These are phyloP conservation scores for Chrosomus eos DNA, from an alignment of 2,797 vertebrate genomes.

Conservation along the genomic window DNA sequence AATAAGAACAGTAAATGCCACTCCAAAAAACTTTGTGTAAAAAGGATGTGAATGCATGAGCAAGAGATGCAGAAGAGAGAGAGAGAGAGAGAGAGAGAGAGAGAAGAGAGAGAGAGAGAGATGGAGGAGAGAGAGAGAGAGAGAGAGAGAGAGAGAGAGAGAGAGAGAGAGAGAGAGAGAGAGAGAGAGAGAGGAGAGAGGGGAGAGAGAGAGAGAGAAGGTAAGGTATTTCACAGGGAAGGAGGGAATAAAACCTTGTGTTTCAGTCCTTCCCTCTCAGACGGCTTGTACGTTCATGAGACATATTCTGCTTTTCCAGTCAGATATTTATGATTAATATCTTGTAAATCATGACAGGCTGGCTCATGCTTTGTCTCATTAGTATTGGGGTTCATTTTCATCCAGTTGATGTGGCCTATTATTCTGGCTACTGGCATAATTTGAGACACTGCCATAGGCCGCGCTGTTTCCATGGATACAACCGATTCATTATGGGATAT, in stretches of 20 bases:
- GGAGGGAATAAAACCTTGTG: conserved; percentile 39
- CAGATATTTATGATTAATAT: background rate
- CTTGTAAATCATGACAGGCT: conserved; percentile 59
- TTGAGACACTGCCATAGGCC: conserved; percentile 85
- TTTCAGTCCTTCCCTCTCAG: conserved; percentile 18
- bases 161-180: no score
- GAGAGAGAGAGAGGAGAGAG: conserved; percentile 49
- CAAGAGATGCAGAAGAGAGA: conserved; percentile 65
- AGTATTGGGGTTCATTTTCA: conserved; percentile 61
- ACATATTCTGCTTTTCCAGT: background rate
- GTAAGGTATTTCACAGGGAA: conserved; percentile 43
- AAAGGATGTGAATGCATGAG: conserved; percentile 30
- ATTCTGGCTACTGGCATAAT: conserved; percentile 75
- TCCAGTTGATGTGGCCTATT: conserved; percentile 69
- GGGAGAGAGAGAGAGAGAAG: conserved; percentile 40
- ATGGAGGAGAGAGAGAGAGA: conserved; percentile 48
- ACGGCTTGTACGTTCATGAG: background rate
- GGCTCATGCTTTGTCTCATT: conserved; percentile 60
- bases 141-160: conserved; percentile 39
- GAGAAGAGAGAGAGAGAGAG: no score
- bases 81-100: conserved; percentile 43
- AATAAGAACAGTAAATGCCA: background rate
- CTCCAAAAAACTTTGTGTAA: background rate
- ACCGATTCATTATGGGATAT: conserved; percentile 67
- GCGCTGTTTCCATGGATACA: conserved; percentile 77